Evolutionary conservation across 2,113 vertebrate genomes (phyloP).

Genomic region (Macheiramphus alcinus): DNA sequence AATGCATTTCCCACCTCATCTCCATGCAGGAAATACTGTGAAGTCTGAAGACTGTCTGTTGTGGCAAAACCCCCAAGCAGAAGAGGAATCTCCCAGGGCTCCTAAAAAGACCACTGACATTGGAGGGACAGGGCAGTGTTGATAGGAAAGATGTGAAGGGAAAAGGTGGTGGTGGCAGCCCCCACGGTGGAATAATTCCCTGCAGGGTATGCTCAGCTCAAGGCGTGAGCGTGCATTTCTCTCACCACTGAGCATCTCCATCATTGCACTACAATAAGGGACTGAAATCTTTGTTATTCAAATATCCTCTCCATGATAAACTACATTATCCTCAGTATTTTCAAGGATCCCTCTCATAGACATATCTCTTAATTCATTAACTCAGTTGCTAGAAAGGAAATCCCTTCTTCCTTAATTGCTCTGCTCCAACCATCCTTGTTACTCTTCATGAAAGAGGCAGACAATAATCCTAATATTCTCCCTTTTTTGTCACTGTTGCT

Average conservation of each 20-base stretch:
- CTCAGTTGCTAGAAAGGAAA: slow-evolving; percentile 7
- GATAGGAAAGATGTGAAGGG: neutral
- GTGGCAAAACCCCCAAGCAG: neutral
- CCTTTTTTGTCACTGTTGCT: neutral
- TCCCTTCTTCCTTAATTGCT: slow-evolving; percentile 36
- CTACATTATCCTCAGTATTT: neutral
- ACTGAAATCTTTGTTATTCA: slow-evolving; percentile 32
- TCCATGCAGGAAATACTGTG: neutral
- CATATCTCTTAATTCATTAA: slow-evolving; percentile 26
- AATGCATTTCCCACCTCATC: neutral
- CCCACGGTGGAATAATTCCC: neutral
- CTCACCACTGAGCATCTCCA: neutral
- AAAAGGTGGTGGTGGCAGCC: neutral
- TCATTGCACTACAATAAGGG: neutral
- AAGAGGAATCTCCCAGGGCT: neutral
- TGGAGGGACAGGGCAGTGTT: neutral
- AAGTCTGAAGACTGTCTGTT: neutral
- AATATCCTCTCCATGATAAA: neutral
- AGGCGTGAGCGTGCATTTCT: neutral
- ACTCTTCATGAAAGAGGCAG: slow-evolving; percentile 10
- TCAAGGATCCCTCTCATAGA: neutral
- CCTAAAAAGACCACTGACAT: neutral
- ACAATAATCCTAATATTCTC: slow-evolving; percentile 44
- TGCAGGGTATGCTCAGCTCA: neutral
- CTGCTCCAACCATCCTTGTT: neutral